phyloP scores from a whole-genome alignment of 2,797 vertebrate species.

The Glossophaga mutica region DNA sequence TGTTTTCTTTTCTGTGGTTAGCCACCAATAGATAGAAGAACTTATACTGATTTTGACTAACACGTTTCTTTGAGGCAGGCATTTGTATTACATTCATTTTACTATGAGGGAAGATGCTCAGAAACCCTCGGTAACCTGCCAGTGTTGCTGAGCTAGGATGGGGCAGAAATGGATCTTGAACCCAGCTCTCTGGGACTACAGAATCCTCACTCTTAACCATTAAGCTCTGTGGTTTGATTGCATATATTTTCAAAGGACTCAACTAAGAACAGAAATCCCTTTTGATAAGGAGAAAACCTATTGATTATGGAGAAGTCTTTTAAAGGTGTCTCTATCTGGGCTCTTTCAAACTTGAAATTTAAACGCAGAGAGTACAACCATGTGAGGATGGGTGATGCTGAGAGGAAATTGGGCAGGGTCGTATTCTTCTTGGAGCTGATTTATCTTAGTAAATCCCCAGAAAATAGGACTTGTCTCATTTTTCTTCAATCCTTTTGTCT shows the following conservation, averaged over 20 bases:
- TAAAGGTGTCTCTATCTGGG: background rate
- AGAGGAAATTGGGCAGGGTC: background rate
- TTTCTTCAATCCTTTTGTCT: slow-evolving; percentile 62
- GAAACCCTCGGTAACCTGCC: background rate
- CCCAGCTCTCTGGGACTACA: background rate
- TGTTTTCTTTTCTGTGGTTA: background rate
- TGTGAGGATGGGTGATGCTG: background rate
- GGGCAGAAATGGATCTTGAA: background rate
- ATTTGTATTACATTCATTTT: background rate
- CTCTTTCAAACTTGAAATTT: slow-evolving; percentile 40
- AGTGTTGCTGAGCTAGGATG: background rate
- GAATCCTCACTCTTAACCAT: background rate
- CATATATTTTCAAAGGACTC: slow-evolving; percentile 6
- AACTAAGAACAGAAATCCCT: background rate
- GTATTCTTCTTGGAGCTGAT: slow-evolving; percentile 40
- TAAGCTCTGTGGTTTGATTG: background rate
- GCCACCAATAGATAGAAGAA: background rate
- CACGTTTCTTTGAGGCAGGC: background rate
- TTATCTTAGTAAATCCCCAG: slow-evolving; percentile 56
- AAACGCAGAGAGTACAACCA: background rate
- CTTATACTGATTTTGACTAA: background rate
- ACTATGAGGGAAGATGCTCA: background rate
- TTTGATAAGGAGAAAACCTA: slow-evolving; percentile 35
- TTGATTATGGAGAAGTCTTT: background rate
- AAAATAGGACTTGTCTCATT: slow-evolving; percentile 60